phyloP scores from a whole-genome alignment of 2,113 vertebrate species.

The Ammospiza caudacuta region DNA sequence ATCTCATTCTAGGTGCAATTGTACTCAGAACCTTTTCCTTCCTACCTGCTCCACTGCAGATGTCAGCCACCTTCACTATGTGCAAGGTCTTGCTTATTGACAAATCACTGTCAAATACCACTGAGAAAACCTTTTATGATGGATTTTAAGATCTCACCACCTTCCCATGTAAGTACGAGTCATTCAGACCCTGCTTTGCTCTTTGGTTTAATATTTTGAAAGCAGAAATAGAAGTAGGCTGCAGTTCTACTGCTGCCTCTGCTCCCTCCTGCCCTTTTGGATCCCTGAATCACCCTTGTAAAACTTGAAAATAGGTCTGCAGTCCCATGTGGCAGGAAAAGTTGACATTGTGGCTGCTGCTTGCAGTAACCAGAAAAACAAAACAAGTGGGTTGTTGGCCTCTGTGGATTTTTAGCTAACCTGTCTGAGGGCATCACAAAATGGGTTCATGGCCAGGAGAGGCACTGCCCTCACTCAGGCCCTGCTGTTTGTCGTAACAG shows the following conservation, averaged over 20 bases:
- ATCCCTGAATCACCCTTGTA: neutral
- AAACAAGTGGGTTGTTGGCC: accelerated
- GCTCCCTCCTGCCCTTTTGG: neutral
- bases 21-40: neutral
- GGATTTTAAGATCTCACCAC: neutral
- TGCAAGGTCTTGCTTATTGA: neutral
- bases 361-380: neutral
- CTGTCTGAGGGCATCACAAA: neutral
- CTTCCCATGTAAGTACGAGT: neutral
- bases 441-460: neutral
- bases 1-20: neutral
- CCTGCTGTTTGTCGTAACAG: accelerated
- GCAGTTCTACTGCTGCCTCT: neutral
- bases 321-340: accelerated
- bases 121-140: neutral
- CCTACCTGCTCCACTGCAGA: neutral
- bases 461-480: neutral
- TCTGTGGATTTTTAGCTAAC: neutral
- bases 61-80: neutral
- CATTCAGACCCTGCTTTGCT: neutral
- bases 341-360: accelerated
- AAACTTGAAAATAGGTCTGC: neutral
- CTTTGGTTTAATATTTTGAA: neutral
- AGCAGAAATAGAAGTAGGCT: neutral
- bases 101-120: neutral